Conservation (phyloP, 1,140 invertebrate species). For the Camponotus pennsylvanicus region DNA sequence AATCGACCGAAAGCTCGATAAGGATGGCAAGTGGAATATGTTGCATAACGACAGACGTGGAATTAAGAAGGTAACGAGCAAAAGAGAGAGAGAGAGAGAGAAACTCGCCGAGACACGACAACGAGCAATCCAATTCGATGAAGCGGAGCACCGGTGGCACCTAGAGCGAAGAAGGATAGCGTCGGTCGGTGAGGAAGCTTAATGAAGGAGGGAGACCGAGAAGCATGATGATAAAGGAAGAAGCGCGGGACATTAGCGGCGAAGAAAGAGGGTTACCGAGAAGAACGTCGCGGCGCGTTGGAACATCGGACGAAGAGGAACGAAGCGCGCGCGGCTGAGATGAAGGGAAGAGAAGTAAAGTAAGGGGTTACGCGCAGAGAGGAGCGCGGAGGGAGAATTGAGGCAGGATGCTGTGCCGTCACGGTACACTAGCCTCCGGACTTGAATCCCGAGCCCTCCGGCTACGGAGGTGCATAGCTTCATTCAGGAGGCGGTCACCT, state of each 20-base stretch:
- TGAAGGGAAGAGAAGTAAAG: constrained; percentile 29
- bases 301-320: constrained; percentile 63
- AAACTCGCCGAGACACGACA: neutral
- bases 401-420: constrained; percentile 81
- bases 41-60: constrained; percentile 5
- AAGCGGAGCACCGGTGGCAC: constrained; percentile 22
- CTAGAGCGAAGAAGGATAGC: constrained; percentile 53
- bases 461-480: constrained; percentile 74
- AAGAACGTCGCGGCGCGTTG: constrained; percentile 45
- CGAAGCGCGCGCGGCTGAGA: constrained; percentile 45
- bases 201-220: constrained; percentile 62
- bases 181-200: constrained; percentile 59
- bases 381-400: constrained; percentile 31
- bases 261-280: constrained; percentile 66
- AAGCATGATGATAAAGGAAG: constrained; percentile 58
- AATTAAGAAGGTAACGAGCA: constrained; percentile 17
- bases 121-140: constrained; percentile 37
- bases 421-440: constrained; percentile 83
- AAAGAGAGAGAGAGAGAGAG: neutral
- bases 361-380: constrained; percentile 39
- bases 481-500: constrained; percentile 54
- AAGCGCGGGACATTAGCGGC: constrained; percentile 60
- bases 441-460: constrained; percentile 82
- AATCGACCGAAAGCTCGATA: constrained; percentile 23
- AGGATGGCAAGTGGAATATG: neutral